Conservation (phyloP, 2,797 vertebrate genomes). For the Peromyscus eremicus region DNA sequence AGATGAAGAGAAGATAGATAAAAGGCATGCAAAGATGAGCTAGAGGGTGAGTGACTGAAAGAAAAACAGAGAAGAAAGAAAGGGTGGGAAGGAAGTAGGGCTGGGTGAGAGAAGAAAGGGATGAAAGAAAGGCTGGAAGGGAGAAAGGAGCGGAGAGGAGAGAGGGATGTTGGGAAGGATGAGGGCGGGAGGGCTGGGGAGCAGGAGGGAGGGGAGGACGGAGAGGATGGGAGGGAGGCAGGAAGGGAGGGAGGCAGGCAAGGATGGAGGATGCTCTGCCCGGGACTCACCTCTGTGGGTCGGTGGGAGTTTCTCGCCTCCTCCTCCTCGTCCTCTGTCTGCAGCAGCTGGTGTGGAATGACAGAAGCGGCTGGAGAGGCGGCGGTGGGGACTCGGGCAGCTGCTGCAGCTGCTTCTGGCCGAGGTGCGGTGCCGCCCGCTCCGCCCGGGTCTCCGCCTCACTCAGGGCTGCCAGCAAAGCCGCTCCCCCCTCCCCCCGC, state of each 20-base stretch:
- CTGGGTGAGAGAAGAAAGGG: slow-evolving; percentile 68
- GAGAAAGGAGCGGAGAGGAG: slow-evolving; percentile 72
- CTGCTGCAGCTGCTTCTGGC: slow-evolving; percentile 76
- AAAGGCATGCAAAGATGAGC: slow-evolving; percentile 11
- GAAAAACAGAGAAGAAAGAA: slow-evolving; percentile 71
- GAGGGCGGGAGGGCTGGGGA: slow-evolving; percentile 68
- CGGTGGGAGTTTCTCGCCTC: slow-evolving; percentile 80
- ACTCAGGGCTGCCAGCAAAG: slow-evolving; percentile 78
- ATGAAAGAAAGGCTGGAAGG: slow-evolving; percentile 77
- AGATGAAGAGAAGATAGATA: slow-evolving; percentile 9
- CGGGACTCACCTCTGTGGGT: slow-evolving; percentile 88
- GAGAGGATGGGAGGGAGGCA: slow-evolving; percentile 70
- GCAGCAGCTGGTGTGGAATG: slow-evolving; percentile 64
- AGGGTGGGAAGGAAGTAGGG: slow-evolving; percentile 73
- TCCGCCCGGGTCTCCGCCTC: slow-evolving; percentile 82
- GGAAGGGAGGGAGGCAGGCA: slow-evolving; percentile 77
- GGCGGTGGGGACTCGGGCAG: slow-evolving; percentile 62
- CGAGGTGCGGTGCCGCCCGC: slow-evolving; percentile 80
- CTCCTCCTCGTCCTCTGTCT: slow-evolving; percentile 59
- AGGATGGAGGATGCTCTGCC: slow-evolving; percentile 81
- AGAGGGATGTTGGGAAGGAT: slow-evolving; percentile 78
- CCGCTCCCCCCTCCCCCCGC: slow-evolving; percentile 78
- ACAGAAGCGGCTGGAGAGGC: slow-evolving; percentile 41
- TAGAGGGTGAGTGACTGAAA: background rate
- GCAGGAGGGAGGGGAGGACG: slow-evolving; percentile 45